Conservation (phyloP, 2,113 vertebrate species). For the Eurypyga helias region DNA sequence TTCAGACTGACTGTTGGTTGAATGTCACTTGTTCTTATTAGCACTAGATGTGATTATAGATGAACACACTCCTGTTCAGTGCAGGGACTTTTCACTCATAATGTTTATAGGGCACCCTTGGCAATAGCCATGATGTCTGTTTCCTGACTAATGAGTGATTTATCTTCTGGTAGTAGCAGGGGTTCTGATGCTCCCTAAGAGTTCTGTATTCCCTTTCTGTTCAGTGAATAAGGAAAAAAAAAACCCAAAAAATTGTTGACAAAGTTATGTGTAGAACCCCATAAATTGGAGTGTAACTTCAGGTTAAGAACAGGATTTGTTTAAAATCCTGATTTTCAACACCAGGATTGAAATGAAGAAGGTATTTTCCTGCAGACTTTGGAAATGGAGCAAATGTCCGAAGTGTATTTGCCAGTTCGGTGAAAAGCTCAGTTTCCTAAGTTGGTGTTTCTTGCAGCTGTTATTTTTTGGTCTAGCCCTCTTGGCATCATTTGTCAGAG, state of each 20-base stretch:
- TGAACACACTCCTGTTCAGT: background rate
- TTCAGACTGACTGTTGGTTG: background rate
- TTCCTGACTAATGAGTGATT: background rate
- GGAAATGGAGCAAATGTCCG: background rate
- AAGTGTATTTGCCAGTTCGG: background rate
- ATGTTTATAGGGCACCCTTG: background rate
- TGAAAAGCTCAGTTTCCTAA: background rate
- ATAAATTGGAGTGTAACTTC: background rate
- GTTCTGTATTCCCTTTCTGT: background rate
- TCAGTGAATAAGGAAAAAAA: background rate
- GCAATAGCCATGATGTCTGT: background rate
- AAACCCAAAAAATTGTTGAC: background rate
- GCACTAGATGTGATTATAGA: background rate
- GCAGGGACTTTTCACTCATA: background rate
- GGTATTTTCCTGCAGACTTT: background rate
- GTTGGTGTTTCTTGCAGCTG: background rate
- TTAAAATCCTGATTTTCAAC: background rate
- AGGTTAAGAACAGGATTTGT: background rate
- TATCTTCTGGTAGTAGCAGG: background rate
- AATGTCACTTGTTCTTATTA: constrained; percentile 7
- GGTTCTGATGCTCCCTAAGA: background rate
- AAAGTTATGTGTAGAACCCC: background rate
- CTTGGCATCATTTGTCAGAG: background rate
- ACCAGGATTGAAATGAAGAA: background rate
- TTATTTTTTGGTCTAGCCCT: background rate